These are phyloP conservation scores for Allygus modestus DNA, from an alignment of 2,888 invertebrate genomes.

Conservation along the genomic window DNA sequence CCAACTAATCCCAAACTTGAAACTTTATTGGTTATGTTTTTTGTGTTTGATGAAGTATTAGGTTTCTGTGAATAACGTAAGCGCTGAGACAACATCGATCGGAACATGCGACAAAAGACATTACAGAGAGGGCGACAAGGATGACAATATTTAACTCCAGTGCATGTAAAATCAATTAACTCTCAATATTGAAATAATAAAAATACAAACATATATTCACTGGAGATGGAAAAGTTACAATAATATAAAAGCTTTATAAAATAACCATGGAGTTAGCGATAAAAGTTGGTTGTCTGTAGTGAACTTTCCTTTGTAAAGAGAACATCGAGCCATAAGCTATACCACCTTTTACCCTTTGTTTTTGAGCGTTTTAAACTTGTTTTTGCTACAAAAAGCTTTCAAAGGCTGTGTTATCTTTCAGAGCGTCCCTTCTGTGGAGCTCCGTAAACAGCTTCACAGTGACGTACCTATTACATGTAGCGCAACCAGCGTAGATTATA, in stretches of 20 bases:
- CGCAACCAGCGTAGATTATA: too few species aligned
- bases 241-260: neutral
- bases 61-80: too few species aligned
- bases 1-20: too few species aligned
- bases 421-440: neutral
- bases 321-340: slow-evolving; percentile 22
- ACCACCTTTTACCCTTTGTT: slow-evolving; percentile 21
- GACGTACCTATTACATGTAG: neutral
- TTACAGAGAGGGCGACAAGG: too few species aligned
- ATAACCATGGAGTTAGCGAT: neutral
- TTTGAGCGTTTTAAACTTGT: slow-evolving; percentile 21
- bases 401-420: slow-evolving; percentile 4
- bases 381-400: slow-evolving; percentile 24
- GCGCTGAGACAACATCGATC: too few species aligned
- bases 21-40: too few species aligned
- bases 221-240: neutral
- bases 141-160: too few species aligned
- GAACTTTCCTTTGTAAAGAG: neutral
- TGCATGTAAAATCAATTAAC: too few species aligned
- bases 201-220: neutral
- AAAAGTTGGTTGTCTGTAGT: neutral
- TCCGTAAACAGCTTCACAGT: neutral
- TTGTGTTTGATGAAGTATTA: too few species aligned
- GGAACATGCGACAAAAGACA: too few species aligned
- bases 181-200: too few species aligned